phyloP scores from a whole-genome alignment of 2,797 vertebrate genomes.

The Discoglossus pictus region DNA sequence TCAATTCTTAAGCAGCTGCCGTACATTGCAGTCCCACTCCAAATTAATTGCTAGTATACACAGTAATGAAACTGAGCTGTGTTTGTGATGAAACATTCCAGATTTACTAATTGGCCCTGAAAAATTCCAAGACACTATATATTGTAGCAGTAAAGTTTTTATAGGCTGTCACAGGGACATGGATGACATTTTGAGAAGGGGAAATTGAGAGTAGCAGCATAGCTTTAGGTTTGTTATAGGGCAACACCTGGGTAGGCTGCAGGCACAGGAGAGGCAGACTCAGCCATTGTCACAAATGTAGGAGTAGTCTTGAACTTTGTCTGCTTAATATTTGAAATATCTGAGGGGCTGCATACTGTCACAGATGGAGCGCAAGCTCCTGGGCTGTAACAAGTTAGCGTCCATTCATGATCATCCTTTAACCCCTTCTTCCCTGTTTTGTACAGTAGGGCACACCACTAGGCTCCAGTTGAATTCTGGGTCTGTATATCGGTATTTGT shows the following conservation, averaged over 20 bases:
- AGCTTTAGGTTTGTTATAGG: no score
- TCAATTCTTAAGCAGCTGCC: slow-evolving; percentile 16
- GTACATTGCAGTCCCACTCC: slow-evolving; percentile 10
- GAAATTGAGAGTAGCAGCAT: neutral
- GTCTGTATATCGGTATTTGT: slow-evolving; percentile 68
- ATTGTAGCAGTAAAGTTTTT: neutral
- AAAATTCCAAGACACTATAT: neutral
- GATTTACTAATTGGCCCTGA: slow-evolving; percentile 1
- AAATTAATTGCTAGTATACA: slow-evolving; percentile 25
- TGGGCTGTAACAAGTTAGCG: slow-evolving; percentile 49
- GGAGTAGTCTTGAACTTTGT: no score
- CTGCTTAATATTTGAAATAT: no score
- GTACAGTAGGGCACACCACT: slow-evolving; percentile 56
- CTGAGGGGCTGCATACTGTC: no score
- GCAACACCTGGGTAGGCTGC: no score
- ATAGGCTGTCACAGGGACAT: neutral
- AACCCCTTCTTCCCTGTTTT: slow-evolving; percentile 45
- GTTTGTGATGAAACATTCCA: slow-evolving; percentile 28
- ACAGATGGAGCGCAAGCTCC: slow-evolving; percentile 62
- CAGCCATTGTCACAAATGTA: slow-evolving; percentile 56
- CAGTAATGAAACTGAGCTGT: neutral
- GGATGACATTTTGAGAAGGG: neutral
- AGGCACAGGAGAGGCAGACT: slow-evolving; percentile 14
- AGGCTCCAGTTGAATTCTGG: slow-evolving; percentile 62
- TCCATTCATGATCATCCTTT: slow-evolving; percentile 34